Percentiles rank a stretch among this genome's conserved stretches.
These are phyloP conservation scores for Meteorus colon DNA, from an alignment of 2,888 invertebrate species.

Conservation along the genomic window DNA sequence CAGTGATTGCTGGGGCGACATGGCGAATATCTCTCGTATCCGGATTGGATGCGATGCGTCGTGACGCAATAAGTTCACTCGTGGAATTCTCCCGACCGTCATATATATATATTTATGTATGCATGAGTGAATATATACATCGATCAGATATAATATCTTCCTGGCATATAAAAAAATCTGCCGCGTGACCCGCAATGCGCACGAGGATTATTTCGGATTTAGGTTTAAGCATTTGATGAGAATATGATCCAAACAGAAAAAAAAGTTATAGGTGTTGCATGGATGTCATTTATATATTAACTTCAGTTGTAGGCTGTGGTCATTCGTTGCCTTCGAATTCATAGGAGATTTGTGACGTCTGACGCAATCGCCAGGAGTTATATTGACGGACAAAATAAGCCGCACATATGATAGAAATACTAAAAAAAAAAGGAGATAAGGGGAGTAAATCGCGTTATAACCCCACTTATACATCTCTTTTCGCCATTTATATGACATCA, in stretches of 20 bases:
- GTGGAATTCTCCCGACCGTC: neutral
- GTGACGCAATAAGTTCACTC: constrained; percentile 9
- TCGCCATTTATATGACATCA: constrained; percentile 10
- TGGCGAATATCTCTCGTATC: neutral
- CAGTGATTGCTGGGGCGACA: neutral
- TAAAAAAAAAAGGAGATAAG: constrained; percentile 23
- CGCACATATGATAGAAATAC: constrained; percentile 10
- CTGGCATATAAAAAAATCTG: neutral
- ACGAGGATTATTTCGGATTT: neutral
- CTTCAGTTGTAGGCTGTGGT: constrained; percentile 8
- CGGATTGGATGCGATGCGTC: constrained; percentile 4
- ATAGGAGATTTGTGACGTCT: constrained; percentile 30
- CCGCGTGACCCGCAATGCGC: neutral
- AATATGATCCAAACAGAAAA: neutral
- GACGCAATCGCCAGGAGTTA: constrained; percentile 14
- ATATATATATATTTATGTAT: constrained; percentile 4
- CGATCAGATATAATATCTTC: neutral
- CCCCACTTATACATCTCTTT: neutral
- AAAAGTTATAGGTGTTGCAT: neutral
- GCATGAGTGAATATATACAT: neutral
- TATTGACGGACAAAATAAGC: constrained; percentile 31
- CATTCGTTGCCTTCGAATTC: constrained; percentile 20
- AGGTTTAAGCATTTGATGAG: neutral
- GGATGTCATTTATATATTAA: constrained; percentile 17
- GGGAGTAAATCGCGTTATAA: constrained; percentile 6